Conservation (phyloP, 23 tunicate species). For the Ciona savignyi region DNA sequence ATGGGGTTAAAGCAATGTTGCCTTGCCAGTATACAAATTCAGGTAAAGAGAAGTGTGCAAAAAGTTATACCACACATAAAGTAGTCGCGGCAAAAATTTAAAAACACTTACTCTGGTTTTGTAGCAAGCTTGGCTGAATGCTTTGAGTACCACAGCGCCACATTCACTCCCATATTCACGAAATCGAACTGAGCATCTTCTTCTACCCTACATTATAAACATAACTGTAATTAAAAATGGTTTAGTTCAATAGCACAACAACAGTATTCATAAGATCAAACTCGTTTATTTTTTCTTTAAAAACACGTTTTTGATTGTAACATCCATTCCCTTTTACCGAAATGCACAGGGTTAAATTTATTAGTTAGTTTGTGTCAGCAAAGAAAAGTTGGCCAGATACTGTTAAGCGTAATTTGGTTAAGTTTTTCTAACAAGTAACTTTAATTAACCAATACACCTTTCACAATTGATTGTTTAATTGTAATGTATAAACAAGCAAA, state of each 20-base stretch:
- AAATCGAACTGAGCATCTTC: slow-evolving; percentile 85
- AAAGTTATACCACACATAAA: background rate
- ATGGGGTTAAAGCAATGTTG: background rate
- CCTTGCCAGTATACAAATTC: background rate
- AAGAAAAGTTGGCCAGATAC: too few relatives aligned
- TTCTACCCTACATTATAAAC: slow-evolving; percentile 26
- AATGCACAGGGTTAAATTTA: too few relatives aligned
- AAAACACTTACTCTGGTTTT: slow-evolving; percentile 47
- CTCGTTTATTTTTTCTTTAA: background rate
- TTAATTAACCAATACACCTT: too few relatives aligned
- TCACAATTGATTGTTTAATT: background rate
- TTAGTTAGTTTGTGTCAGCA: too few relatives aligned
- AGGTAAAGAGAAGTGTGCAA: background rate
- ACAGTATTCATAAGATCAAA: background rate
- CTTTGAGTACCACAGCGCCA: slow-evolving; percentile 90
- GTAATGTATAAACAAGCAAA: background rate
- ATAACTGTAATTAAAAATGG: background rate
- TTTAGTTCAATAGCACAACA: background rate
- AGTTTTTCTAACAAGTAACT: too few relatives aligned
- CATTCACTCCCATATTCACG: slow-evolving; percentile 73
- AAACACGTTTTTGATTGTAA: too few relatives aligned
- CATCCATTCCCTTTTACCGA: too few relatives aligned
- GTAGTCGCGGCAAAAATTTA: background rate
- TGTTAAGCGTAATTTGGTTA: too few relatives aligned
- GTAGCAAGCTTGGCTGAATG: slow-evolving; percentile 81